Base-by-base conservation (phyloP, 2,797 vertebrate genomes). In the Sebastes trivittatus region DNA sequence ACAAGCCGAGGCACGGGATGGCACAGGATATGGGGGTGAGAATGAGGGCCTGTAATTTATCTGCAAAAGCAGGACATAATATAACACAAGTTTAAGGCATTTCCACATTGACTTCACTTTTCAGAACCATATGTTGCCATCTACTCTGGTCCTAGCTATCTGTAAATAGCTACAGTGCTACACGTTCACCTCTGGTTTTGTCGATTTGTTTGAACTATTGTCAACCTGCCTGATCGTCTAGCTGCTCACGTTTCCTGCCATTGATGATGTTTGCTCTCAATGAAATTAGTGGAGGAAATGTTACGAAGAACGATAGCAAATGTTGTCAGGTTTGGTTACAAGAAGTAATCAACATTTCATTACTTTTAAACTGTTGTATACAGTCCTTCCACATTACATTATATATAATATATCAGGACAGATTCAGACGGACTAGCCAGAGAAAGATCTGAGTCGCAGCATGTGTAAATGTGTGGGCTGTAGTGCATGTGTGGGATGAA, bases 241-340 rank as follows among this genome's bases (percentile, higher is more conserved):
- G 20, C 27, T 29, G 3, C 46, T 62, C 0, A 1, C 23, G 56
- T 67, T 80, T 77, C 23, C 34, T 74, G 25, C n/a, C 11, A 5
- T 3, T 52, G 18, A 73, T 76, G 34, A 23, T 36, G 38, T 46
- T 72, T 65, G 13, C 36, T 65, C n/a, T 23, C 3, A 70, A 77
- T 79, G 30, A 38, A 76, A 73, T 79, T 54, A 70, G n/a, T 22
- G 20, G 27, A 29, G 20, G 38, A 74, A 72, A 82, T 59, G 3
- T 66, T 32, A 32, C 8, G 4, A 60, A 1, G 6, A 60, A 42
- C 14, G 11, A 16, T 16, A 46, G 42, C 16, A 46, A 46, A 46
- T 7, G 18, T 46, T 18, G 42, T 46, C 42, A 7, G 42, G 16
- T 46, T 18, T 46, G 42, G 42, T 46, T 46, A 46, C 42, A 18